Evolutionary conservation across 2,888 invertebrate genomes (phyloP), one percentile per base, ranked within the genome.

Genomic region (Drosophila antonietae): DNA sequence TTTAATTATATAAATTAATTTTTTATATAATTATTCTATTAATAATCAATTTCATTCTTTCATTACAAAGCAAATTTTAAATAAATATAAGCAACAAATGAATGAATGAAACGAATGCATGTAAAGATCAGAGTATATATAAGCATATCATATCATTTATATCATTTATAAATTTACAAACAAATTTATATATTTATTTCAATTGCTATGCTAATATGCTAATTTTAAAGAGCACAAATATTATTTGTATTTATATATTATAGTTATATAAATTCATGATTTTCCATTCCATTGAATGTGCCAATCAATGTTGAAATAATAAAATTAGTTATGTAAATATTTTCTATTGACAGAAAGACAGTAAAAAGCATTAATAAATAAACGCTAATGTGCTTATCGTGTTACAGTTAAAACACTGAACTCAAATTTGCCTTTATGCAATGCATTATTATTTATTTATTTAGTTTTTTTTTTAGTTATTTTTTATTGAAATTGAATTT

Each of bases 321-420:
- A 33, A 44, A 44, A 47, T 47, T 47, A 58, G 46, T 46, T 28
- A 14, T 35, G 33, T 35, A 35, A 12, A 41, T 18, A 55, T 46
- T 23, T 46, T n/a, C 20, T 37, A 37, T 37, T 35, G 10, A n/a
- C 23, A 28, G 8, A 53, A 0, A 5, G 20, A 20, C 23, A 37
- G 15, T 15, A 23, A 7, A 58, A 14, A 18, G 28, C n/a, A 28
- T 14, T 18, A 47, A 47, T 58, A 47, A 37, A 58, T 58, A 46
- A n/a, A 44, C 18, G 35, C n/a, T 57, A 37, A 46, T 37, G 58
- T 35, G 35, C 23, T 46, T 58, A 58, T 37, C 58, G 35, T 37
- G 46, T 58, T 23, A 23, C 44, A 15, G 35, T 7, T 46, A 23
- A 20, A 57, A 33, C 35, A 37, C 14, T 59, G 14, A 12, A 39